Conservation (phyloP, 2,113 vertebrate species). For the Chlorocebus sabaeus region DNA sequence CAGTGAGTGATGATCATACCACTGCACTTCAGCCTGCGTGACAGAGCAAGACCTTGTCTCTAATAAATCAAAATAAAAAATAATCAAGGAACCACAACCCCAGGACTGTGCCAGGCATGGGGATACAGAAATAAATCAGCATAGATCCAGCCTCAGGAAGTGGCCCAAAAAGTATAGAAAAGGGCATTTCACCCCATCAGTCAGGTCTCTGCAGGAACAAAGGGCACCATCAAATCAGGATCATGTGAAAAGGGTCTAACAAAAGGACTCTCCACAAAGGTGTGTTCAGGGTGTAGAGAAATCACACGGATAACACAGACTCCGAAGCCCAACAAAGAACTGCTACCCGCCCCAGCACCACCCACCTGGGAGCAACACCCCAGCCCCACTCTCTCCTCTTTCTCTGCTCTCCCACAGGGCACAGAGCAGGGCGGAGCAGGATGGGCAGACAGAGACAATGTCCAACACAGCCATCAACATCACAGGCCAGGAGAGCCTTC, state of each 20-base stretch:
- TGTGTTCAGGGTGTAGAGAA: not conserved
- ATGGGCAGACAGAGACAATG: not conserved
- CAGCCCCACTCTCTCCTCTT: not conserved
- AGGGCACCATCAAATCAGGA: not conserved
- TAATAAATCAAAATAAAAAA: not conserved
- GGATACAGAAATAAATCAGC: not conserved
- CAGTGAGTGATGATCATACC: not conserved
- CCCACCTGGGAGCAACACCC: too few relatives aligned
- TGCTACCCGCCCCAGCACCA: not conserved
- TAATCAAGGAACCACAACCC: not conserved
- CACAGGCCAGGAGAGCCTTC: not conserved
- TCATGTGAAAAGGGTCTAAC: too few relatives aligned
- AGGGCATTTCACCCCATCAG: not conserved
- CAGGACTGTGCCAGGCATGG: not conserved
- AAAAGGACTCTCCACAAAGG: not conserved
- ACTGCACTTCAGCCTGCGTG: not conserved
- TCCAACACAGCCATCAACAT: fast-evolving
- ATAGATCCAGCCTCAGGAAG: not conserved
- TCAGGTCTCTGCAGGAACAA: not conserved
- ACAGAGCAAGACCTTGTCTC: not conserved
- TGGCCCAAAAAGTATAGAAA: not conserved
- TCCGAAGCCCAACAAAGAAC: not conserved
- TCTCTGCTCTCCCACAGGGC: not conserved
- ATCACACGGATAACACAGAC: not conserved
- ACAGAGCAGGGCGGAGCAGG: not conserved